A percentile compares a stretch with the other conserved stretches of the same genome.
Conservation (phyloP, 1,140 invertebrate species). For the Nomia melanderi region DNA sequence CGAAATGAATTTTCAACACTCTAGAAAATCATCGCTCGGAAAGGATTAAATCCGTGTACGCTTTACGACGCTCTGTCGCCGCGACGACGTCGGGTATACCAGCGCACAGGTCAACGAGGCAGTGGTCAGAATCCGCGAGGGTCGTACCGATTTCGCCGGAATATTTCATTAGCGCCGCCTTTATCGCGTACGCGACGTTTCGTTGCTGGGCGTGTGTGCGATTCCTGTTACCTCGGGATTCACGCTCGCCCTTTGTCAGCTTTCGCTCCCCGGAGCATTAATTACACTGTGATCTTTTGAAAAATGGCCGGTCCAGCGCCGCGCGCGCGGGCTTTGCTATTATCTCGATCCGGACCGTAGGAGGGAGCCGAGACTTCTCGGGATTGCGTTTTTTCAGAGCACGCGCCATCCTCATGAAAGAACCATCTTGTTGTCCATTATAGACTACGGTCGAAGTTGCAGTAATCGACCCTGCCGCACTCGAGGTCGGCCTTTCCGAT, state of each 20-base stretch:
- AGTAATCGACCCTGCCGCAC: too few relatives aligned
- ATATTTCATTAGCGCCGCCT: constrained; percentile 35
- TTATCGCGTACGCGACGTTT: constrained; percentile 12
- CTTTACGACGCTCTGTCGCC: neutral
- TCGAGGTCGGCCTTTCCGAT: too few relatives aligned
- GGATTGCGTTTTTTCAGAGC: constrained; percentile 17
- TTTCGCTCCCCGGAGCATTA: constrained; percentile 9
- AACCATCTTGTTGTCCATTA: neutral
- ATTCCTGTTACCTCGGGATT: neutral
- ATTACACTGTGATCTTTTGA: constrained; percentile 24
- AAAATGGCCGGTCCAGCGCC: constrained; percentile 3
- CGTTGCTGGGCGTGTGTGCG: neutral
- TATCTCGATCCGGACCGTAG: neutral
- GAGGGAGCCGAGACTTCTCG: constrained; percentile 17
- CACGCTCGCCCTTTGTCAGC: constrained; percentile 5
- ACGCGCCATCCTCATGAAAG: neutral
- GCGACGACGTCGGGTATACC: neutral
- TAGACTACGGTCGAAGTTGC: neutral
- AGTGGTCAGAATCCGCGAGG: neutral
- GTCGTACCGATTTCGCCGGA: neutral
- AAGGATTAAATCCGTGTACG: neutral
- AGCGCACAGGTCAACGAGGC: neutral
- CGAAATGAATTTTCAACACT: too few relatives aligned
- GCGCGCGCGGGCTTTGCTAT: neutral
- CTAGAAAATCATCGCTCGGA: too few relatives aligned